A percentile compares a stretch with the other conserved stretches of the same genome.
Evolutionary conservation across 1,140 invertebrate species (phyloP).

Genomic region (Trialeurodes vaporariorum): DNA sequence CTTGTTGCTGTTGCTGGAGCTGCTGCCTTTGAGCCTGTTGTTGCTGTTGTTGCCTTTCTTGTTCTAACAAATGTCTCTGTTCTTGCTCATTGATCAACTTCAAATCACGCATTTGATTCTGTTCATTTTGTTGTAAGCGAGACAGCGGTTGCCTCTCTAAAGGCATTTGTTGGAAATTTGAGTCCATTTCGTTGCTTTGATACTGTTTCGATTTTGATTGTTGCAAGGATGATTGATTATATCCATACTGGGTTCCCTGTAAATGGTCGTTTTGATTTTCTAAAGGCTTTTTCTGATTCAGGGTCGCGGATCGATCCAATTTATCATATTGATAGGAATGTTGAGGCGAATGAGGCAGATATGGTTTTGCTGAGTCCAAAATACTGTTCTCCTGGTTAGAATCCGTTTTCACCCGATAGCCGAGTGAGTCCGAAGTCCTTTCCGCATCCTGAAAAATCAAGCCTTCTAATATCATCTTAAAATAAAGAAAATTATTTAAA

Average conservation of each 20-base stretch:
- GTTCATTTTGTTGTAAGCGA: slow-evolving; percentile 1
- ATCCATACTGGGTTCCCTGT: background rate
- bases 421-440: background rate
- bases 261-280: background rate
- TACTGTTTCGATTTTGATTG: background rate
- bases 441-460: background rate
- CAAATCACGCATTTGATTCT: slow-evolving; percentile 3
- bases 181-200: background rate
- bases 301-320: background rate
- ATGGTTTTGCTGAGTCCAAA: background rate
- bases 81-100: background rate
- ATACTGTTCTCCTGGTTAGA: background rate
- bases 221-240: background rate
- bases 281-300: background rate
- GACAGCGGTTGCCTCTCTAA: background rate
- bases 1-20: slow-evolving; percentile 15
- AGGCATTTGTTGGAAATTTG: background rate
- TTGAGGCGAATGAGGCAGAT: background rate
- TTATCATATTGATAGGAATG: background rate
- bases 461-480: too few species aligned
- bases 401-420: background rate
- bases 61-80: background rate
- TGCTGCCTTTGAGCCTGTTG: background rate
- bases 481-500: too few species aligned
- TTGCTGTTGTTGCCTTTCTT: background rate